Base-by-base conservation (phyloP, 1,140 invertebrate species). In the Eulimnadia texana region DNA sequence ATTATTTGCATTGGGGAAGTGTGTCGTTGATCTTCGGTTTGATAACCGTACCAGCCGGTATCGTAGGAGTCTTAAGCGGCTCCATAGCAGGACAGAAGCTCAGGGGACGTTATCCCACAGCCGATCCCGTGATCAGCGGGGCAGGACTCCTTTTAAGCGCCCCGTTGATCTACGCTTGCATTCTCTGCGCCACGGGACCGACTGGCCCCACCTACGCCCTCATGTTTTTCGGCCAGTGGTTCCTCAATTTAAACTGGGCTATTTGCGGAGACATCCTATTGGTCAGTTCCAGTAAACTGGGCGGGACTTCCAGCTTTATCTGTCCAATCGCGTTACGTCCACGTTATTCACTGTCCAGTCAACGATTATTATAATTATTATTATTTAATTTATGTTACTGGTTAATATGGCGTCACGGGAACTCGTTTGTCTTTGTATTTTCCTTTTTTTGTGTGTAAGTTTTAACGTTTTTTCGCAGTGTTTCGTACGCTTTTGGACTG, bases 211-310 rank as follows among this genome's bases (percentile, higher is more conserved):
- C 79, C 62, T 95, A 86, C 74, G 71, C 82, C 22, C 60, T 68
- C 63, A 64, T 68, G 60, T 69, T 74, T 73, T 67, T 68, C 50
- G 67, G 68, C 72, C 79, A 66, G 70, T 68, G 84, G 66, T 76
- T 81, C 66, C 77, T 99, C 65, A 98, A 97, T 77, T 79, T 98
- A 60, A 98, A 95, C 71, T 99, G 96, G 96, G 86, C 95, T 3
- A 87, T 99, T 71, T 92, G 98, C 62, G 90, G 94, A 55, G 96
- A 99, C 75, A 96, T 99, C 64, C 77, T 98, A 67, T 78, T 99
- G 84, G 93, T 97, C 83, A 90, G 86, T 66, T 70, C 58, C 53
- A 3, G 55, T 42, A 49, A 60, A 51, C 51, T 16, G 3, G 19
- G 28, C 2, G 13, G 11, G n/a, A n/a, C n/a, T n/a, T n/a, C n/a